Conservation (phyloP, 2,113 vertebrate species). For the Peromyscus polionotus region DNA sequence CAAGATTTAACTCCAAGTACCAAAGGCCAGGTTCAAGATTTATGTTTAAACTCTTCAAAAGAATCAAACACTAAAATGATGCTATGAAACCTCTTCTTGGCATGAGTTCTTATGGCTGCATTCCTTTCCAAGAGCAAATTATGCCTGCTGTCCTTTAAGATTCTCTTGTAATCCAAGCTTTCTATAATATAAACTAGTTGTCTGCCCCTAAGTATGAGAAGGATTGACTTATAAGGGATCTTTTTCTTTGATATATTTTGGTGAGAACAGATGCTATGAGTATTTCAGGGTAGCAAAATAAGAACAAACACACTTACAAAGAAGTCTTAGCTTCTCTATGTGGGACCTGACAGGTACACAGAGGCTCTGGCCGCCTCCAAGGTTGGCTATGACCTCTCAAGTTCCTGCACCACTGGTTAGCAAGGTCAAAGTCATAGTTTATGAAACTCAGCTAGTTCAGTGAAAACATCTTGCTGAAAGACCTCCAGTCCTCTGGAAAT, state of each 20-base stretch:
- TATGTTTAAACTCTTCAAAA: neutral
- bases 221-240: neutral
- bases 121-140: conserved; percentile 22
- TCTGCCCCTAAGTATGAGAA: neutral
- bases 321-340: conserved; percentile 53
- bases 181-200: neutral
- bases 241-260: conserved; percentile 54
- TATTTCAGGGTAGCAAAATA: conserved; percentile 56
- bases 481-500: conserved; percentile 68
- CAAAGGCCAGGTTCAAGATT: conserved; percentile 10
- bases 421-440: conserved; percentile 65
- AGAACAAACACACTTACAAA: conserved; percentile 53
- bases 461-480: conserved; percentile 66
- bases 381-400: conserved; percentile 30
- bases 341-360: conserved; percentile 13
- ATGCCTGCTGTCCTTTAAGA: conserved; percentile 17
- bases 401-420: neutral
- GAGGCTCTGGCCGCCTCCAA: neutral
- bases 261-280: neutral
- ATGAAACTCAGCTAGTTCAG: conserved; percentile 48
- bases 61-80: neutral
- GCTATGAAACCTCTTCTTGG: neutral
- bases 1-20: conserved; percentile 4
- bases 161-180: neutral
- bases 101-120: neutral